These are phyloP conservation scores for Bergia puertoricense DNA, from an alignment of 92 coral and sea anemone genomes.

Conservation along the genomic window DNA sequence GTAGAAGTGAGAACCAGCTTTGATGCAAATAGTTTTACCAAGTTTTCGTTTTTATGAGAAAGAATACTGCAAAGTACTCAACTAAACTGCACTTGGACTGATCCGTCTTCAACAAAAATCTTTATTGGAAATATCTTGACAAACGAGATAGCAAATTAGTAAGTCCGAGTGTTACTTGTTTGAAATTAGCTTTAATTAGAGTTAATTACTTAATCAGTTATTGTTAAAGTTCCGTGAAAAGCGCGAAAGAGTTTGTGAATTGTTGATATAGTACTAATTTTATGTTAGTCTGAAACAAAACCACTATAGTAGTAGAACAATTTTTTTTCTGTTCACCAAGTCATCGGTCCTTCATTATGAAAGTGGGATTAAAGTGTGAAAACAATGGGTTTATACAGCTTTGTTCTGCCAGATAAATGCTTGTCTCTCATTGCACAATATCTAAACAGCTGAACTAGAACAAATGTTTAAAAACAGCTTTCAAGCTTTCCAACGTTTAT, in stretches of 20 bases:
- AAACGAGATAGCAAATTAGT: too few species aligned
- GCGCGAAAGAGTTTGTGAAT: background rate
- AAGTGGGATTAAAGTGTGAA: too few species aligned
- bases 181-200: background rate
- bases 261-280: background rate
- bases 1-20: too few species aligned
- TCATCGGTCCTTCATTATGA: background rate
- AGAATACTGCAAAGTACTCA: background rate
- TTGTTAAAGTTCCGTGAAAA: background rate
- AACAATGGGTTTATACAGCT: too few species aligned
- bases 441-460: too few species aligned
- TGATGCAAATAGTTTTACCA: background rate
- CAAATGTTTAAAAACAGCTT: too few species aligned
- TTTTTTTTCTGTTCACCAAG: too few species aligned
- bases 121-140: too few species aligned
- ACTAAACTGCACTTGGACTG: background rate
- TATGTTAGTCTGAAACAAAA: background rate
- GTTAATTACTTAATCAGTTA: background rate
- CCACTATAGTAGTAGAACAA: background rate
- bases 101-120: background rate
- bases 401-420: too few species aligned
- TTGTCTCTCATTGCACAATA: too few species aligned
- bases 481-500: too few species aligned
- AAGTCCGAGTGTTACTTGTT: background rate
- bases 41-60: too few species aligned